phyloP scores from a whole-genome alignment of 2,888 invertebrate genomes.

The Cynaeus angustus region DNA sequence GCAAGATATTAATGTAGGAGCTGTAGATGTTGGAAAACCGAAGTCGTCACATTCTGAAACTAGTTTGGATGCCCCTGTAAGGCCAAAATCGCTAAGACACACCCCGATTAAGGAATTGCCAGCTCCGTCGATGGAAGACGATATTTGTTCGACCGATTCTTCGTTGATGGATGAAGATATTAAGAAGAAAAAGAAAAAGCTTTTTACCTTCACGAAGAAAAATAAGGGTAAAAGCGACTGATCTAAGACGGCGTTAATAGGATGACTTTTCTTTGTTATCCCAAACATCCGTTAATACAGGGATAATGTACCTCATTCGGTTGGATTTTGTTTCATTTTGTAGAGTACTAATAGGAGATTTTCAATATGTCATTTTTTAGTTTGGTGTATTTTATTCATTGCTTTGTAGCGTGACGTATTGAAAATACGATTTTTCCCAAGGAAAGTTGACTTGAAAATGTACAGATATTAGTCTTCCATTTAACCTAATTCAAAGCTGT shows the following conservation, averaged over 20 bases:
- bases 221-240: conserved; percentile 70
- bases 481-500: conserved; percentile 27
- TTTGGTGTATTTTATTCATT: conserved; percentile 35
- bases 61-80: conserved; percentile 65
- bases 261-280: conserved; percentile 36
- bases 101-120: conserved; percentile 65
- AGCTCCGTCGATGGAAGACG: conserved; percentile 76
- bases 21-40: conserved; percentile 63
- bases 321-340: conserved; percentile 29
- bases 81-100: conserved; percentile 49
- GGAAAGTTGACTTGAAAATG: conserved; percentile 43
- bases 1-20: conserved; percentile 72
- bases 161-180: conserved; percentile 79
- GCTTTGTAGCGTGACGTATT: conserved; percentile 39
- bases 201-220: conserved; percentile 79
- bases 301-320: conserved; percentile 48
- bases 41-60: conserved; percentile 74
- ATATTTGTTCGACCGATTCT: conserved; percentile 81
- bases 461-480: conserved; percentile 47
- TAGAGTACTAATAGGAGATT: conserved; percentile 37
- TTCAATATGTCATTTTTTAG: conserved; percentile 40
- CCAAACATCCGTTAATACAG: conserved; percentile 34
- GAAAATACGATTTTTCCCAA: conserved; percentile 44
- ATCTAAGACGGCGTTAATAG: conserved; percentile 28
- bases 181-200: conserved; percentile 77